Evolutionary conservation across 2,888 invertebrate species (phyloP).

Genomic region (Cancer borealis): DNA sequence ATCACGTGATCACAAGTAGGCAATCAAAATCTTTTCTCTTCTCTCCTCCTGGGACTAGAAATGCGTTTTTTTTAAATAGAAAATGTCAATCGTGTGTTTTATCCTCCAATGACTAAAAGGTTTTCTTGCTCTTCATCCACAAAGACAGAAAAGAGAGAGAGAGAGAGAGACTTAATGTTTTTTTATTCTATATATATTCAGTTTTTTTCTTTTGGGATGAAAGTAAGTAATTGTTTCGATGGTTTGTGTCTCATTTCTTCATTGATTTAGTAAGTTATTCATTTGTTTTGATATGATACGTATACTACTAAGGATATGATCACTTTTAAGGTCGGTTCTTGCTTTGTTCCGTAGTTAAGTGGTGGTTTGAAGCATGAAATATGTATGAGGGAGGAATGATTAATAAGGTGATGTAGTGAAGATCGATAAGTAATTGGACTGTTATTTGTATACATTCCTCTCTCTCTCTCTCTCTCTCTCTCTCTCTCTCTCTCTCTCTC

Average conservation of each 20-base stretch:
- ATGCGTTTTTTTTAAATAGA: neutral
- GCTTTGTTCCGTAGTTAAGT: no score
- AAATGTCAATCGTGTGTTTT: constrained; percentile 36
- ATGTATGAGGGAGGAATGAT: no score
- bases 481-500: constrained; percentile 25
- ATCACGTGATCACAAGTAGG: neutral
- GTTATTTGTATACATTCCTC: neutral
- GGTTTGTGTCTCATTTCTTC: neutral
- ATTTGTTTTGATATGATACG: neutral
- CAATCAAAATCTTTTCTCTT: constrained; percentile 23
- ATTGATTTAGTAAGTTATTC: neutral
- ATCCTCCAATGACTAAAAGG: neutral
- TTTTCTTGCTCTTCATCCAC: neutral
- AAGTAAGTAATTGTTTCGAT: neutral
- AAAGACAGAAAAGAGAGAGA: neutral
- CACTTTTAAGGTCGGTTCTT: no score
- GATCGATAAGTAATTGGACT: no score
- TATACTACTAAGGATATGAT: no score
- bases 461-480: constrained; percentile 26
- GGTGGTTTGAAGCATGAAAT: no score
- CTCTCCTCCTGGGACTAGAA: neutral
- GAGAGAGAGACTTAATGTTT: no score
- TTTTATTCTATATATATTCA: no score
- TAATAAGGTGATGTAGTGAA: no score
- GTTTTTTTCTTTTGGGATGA: neutral